phyloP scores from a whole-genome alignment of 2,888 invertebrate species.

The Troides oblongomaculatus region DNA sequence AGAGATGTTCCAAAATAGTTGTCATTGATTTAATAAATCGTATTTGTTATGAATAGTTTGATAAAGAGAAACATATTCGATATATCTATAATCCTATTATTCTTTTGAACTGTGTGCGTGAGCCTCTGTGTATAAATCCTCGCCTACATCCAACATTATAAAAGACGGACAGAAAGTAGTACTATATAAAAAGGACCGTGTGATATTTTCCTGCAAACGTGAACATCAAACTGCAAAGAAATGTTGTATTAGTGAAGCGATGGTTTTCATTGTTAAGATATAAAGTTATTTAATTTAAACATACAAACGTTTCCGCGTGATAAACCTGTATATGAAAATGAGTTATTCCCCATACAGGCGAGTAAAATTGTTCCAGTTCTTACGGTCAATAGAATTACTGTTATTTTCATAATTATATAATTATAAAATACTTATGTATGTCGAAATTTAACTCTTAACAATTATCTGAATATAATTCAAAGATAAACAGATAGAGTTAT shows the following conservation, averaged over 20 bases:
- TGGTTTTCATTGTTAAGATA: neutral
- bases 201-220: slow-evolving; percentile 23
- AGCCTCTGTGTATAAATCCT: slow-evolving; percentile 14
- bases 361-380: neutral
- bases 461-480: too few species aligned
- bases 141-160: slow-evolving; percentile 18
- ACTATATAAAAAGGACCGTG: slow-evolving; percentile 21
- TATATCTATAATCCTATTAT: slow-evolving; percentile 5
- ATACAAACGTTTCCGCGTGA: neutral
- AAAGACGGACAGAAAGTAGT: slow-evolving; percentile 11
- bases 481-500: too few species aligned
- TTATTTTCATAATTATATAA: neutral
- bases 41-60: neutral
- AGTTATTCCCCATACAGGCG: slow-evolving; percentile 14
- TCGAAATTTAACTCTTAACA: too few species aligned
- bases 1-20: too few species aligned
- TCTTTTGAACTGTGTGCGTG: slow-evolving; percentile 4
- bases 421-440: neutral
- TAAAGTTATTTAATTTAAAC: neutral
- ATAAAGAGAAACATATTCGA: neutral
- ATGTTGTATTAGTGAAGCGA: slow-evolving; percentile 5
- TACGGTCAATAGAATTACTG: neutral
- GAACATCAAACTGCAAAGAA: slow-evolving; percentile 6
- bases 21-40: neutral
- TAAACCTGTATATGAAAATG: slow-evolving; percentile 4